Conservation (phyloP, 2,888 invertebrate species). For the Macrophya alboannulata region DNA sequence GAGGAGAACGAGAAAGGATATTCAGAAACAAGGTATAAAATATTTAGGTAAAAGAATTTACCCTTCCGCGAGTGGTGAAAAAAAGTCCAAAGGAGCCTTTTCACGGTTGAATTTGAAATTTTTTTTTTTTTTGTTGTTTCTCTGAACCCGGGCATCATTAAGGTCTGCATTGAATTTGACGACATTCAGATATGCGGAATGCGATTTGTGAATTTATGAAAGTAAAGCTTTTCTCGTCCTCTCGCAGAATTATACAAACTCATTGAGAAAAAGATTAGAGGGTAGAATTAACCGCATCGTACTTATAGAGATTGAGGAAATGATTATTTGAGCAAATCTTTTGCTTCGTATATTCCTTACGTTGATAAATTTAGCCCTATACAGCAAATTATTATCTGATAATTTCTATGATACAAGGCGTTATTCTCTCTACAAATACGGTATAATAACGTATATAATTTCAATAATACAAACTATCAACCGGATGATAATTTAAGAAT, state of each 20-base stretch:
- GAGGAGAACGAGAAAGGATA: background rate
- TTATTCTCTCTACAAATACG: background rate
- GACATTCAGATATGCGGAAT: background rate
- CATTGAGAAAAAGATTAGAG: background rate
- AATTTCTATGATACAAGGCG: background rate
- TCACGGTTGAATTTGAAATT: background rate
- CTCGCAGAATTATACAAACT: conserved; percentile 6
- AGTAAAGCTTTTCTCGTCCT: background rate
- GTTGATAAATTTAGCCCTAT: background rate
- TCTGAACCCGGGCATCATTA: background rate
- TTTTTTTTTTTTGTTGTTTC: background rate
- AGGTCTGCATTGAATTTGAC: background rate
- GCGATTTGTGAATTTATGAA: conserved; percentile 13
- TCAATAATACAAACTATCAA: background rate
- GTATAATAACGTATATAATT: conserved; percentile 7
- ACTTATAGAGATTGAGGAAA: conserved; percentile 13
- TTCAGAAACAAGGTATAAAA: background rate
- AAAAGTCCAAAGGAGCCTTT: background rate
- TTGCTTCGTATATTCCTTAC: background rate
- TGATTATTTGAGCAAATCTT: conserved; percentile 35
- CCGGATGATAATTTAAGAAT: background rate
- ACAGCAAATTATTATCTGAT: conserved; percentile 8
- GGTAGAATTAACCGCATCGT: background rate
- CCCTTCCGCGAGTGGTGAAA: background rate
- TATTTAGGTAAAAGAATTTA: conserved; percentile 2